These are phyloP conservation scores for Chloroceryle aenea DNA, from an alignment of 2,113 vertebrate genomes.

Conservation along the genomic window DNA sequence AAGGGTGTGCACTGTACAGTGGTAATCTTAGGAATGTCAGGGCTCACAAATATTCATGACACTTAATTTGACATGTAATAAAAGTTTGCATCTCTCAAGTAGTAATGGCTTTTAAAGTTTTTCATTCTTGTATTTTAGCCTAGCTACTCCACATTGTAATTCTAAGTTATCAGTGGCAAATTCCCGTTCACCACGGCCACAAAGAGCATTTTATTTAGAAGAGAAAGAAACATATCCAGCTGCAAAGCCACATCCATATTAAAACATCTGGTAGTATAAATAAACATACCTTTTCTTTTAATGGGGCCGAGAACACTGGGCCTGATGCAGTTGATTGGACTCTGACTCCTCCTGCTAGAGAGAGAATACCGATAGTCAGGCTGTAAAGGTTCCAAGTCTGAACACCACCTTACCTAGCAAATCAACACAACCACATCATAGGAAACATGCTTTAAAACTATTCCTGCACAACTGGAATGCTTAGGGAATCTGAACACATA, in stretches of 20 bases:
- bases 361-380: neutral
- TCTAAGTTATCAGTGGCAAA: neutral
- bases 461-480: neutral
- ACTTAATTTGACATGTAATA: neutral
- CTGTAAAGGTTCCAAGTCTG: neutral
- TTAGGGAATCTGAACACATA: neutral
- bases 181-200: neutral
- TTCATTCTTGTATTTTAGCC: neutral
- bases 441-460: neutral
- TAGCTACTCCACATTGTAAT: neutral
- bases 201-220: neutral
- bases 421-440: neutral
- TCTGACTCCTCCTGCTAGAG: slow-evolving; percentile 90
- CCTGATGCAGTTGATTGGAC: slow-evolving; percentile 95
- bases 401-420: neutral
- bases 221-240: neutral
- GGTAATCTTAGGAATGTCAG: neutral
- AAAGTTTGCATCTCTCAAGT: neutral
- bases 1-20: slow-evolving; percentile 17
- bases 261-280: neutral
- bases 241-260: neutral
- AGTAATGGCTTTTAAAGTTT: neutral
- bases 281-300: slow-evolving; percentile 92
- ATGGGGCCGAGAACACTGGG: slow-evolving; percentile 93
- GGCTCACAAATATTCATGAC: neutral